Conservation (phyloP, 2,888 invertebrate species). For the Oligia strigilis region DNA sequence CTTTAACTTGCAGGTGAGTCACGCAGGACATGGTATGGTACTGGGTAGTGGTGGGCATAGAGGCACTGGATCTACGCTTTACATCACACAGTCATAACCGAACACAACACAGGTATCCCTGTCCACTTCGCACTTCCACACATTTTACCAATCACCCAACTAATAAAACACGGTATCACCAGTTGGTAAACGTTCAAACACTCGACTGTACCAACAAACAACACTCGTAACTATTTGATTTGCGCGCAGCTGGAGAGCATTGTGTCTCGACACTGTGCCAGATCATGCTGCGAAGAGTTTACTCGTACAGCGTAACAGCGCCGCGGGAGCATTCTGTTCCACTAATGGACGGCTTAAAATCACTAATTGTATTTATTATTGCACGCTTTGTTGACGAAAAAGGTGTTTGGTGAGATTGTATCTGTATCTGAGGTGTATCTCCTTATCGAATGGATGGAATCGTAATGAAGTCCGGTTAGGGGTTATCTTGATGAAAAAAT, state of each 20-base stretch:
- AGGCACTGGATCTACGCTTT: too few relatives aligned
- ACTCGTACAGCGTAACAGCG: constrained; percentile 13
- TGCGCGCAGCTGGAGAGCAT: constrained; percentile 60
- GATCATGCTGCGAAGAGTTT: constrained; percentile 58
- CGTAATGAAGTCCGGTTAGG: constrained; percentile 35
- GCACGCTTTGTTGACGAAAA: constrained; percentile 30
- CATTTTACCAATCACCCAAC: constrained; percentile 6
- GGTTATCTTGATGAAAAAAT: constrained; percentile 27
- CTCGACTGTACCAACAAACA: constrained; percentile 48
- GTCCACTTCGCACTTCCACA: constrained; percentile 7
- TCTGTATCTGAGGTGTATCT: constrained; percentile 15
- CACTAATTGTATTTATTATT: constrained; percentile 55
- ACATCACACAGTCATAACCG: not conserved
- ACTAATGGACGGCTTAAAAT: constrained; percentile 56
- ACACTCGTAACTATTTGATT: constrained; percentile 61
- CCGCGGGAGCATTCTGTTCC: constrained; percentile 50
- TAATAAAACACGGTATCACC: constrained; percentile 50
- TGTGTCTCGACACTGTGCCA: constrained; percentile 59
- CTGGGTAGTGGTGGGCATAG: too few relatives aligned
- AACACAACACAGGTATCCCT: constrained; percentile 1
- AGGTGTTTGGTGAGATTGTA: constrained; percentile 37
- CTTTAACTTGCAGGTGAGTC: not conserved
- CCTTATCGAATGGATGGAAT: constrained; percentile 32
- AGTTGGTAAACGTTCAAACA: constrained; percentile 59
- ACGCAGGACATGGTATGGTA: too few relatives aligned